Percentiles rank a stretch among this genome's conserved stretches.
Evolutionary conservation across 2,113 vertebrate species (phyloP).

Genomic region (Labeo catla): DNA sequence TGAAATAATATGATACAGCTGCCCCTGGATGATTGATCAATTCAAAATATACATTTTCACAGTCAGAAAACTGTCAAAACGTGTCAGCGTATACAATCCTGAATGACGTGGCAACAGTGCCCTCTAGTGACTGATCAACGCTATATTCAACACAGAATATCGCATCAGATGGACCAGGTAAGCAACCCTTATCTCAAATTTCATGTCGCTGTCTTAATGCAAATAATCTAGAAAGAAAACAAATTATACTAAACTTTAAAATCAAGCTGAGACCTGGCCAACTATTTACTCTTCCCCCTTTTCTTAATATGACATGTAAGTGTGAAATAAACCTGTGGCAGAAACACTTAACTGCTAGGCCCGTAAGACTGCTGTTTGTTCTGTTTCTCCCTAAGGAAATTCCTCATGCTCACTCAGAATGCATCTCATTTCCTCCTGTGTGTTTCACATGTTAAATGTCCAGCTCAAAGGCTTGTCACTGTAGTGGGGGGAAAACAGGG

Average conservation of each 20-base stretch:
- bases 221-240: not conserved
- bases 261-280: not conserved
- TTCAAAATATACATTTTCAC: not conserved
- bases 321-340: slow-evolving; percentile 26
- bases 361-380: slow-evolving; percentile 48
- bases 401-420: slow-evolving; percentile 70
- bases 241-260: not conserved
- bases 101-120: slow-evolving; percentile 34
- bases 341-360: not conserved
- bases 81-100: not conserved
- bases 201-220: not conserved
- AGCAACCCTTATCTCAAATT: not conserved
- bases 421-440: slow-evolving; percentile 54
- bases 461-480: slow-evolving; percentile 5
- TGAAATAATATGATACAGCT: not conserved
- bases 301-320: slow-evolving; percentile 26
- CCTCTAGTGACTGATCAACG: slow-evolving; percentile 58
- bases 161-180: not conserved
- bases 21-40: not conserved
- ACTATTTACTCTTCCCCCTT: not conserved
- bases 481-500: not conserved
- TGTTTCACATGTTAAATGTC: slow-evolving; percentile 8
- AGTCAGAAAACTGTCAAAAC: not conserved
- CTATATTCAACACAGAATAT: not conserved
- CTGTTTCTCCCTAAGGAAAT: slow-evolving; percentile 60